A percentile compares a stretch with the other conserved stretches of the same genome.
Evolutionary conservation across 2,113 vertebrate genomes (phyloP).

Genomic region (Apus apus): DNA sequence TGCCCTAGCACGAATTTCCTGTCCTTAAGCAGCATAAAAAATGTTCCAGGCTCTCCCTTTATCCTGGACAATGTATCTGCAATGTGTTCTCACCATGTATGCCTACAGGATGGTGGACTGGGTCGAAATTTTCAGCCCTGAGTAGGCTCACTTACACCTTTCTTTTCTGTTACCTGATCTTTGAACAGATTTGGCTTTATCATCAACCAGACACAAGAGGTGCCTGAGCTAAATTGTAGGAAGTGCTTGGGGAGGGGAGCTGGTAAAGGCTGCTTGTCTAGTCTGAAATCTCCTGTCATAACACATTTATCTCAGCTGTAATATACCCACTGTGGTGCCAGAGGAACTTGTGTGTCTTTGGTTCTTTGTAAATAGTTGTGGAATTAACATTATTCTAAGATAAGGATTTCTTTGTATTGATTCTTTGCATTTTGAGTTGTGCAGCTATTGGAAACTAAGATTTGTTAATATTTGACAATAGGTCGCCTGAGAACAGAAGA

Average conservation of each 20-base stretch:
- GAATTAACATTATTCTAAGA: background rate
- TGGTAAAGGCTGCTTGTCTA: background rate
- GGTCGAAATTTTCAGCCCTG: background rate
- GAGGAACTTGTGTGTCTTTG: background rate
- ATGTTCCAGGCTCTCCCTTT: background rate
- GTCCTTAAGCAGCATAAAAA: background rate
- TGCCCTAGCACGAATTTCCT: background rate
- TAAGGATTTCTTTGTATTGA: background rate
- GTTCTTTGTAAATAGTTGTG: background rate
- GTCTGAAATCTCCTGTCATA: background rate
- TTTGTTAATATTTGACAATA: conserved; percentile 1
- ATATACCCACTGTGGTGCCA: background rate
- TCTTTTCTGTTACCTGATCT: background rate
- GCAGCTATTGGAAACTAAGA: background rate
- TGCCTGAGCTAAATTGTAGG: background rate
- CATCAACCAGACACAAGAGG: background rate
- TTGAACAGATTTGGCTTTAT: background rate
- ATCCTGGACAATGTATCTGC: background rate
- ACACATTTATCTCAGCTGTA: accelerated
- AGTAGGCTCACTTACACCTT: background rate
- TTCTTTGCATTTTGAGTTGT: background rate
- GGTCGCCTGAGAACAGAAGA: conserved; percentile 80
- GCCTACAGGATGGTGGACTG: background rate
- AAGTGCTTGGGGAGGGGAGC: background rate
- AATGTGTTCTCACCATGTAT: background rate